Conservation (phyloP, 2,113 vertebrate genomes). For the Percina caprodes region DNA sequence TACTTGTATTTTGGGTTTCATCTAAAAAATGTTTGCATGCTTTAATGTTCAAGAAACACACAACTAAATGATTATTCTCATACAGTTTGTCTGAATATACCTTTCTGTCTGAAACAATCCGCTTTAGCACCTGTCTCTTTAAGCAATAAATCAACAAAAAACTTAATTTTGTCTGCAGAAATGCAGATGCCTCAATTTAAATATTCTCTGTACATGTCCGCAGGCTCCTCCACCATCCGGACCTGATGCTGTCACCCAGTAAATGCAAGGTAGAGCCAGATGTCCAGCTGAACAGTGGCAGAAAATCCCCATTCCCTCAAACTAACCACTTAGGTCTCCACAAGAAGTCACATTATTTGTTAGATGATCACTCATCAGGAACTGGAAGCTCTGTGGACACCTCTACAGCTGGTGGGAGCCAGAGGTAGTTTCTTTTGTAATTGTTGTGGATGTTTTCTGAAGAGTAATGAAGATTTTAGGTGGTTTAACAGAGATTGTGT, state of each 20-base stretch:
- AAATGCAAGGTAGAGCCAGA: constrained; percentile 81
- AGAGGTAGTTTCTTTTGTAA: constrained; percentile 37
- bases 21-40: no score
- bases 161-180: background rate
- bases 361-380: constrained; percentile 26
- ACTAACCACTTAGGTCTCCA: constrained; percentile 17
- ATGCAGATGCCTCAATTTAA: background rate
- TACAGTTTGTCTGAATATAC: no score
- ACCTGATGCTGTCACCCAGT: constrained; percentile 75
- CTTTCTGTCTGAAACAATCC: no score
- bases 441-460: background rate
- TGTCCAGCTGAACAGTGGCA: constrained; percentile 69
- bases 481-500: background rate
- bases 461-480: background rate
- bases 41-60: no score
- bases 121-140: no score
- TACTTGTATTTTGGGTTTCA: no score
- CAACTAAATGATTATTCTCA: no score
- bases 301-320: constrained; percentile 23
- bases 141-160: background rate
- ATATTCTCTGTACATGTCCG: background rate
- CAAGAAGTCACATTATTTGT: constrained; percentile 30
- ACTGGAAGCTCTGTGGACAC: constrained; percentile 46
- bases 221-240: constrained; percentile 80
- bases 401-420: constrained; percentile 32